Base-by-base conservation (phyloP, 2,797 vertebrate genomes). In the Furcifer pardalis region DNA sequence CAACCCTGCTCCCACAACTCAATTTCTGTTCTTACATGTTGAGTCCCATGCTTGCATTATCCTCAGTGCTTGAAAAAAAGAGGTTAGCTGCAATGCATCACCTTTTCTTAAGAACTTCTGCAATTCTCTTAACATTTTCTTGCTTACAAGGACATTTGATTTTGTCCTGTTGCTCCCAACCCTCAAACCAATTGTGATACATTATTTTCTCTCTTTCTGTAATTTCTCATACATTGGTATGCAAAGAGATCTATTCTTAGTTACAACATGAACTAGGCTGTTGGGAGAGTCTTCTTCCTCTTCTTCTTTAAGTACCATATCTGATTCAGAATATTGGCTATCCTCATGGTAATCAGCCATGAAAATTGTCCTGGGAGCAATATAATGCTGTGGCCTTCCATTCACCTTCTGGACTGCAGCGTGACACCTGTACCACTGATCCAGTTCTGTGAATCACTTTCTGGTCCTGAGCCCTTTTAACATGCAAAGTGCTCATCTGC, bases 81-180 rank as follows among this genome's bases (percentile, higher is more conserved):
- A 76, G 44, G 81, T 40, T 76, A 3, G 32, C 17, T 83, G 37
- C 60, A 75, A 17, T 82, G 30, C 59, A 82, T 74, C 59, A 62
- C 74, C 71, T 17, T 75, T 15, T 63, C 40, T 23, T 40, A 72
- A 35, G 71, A 73, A 74, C 42, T 23, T 32, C 60, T 17, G 37
- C 30, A 44, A 74, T 66, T 72, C 69, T 74, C 32, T 65, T 40
- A 13, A 85, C 69, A 69, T 75, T 52, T 85, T 66, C 12, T 30
- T 66, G 37, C 63, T 85, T 85, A 80, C 71, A 85, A 75, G 77
- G 62, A 81, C 84, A 85, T 75, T 49, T 81, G 60, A 85, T 85
- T 75, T 35, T 80, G 35, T 75, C 78, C 44, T 1, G 2, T 85
- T 68, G 62, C 71, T 75, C 37, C 71, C 68, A 74, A 37, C 52